Evolutionary conservation across 2,888 invertebrate genomes (phyloP).

Genomic region (Acanthococcus lagerstroemiae): DNA sequence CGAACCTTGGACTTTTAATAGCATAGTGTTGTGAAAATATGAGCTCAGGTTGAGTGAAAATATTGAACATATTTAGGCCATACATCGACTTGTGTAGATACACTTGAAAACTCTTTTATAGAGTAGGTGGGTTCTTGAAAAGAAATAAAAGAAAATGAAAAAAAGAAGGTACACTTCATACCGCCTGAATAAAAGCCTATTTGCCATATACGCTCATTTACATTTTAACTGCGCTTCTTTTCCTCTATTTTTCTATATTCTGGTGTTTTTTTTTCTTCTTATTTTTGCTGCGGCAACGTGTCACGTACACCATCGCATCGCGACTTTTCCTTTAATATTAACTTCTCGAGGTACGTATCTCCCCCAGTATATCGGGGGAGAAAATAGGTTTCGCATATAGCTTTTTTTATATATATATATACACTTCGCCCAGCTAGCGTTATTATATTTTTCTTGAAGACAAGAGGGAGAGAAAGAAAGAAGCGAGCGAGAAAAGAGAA

Average conservation of each 20-base stretch:
- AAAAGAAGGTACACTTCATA: constrained; percentile 16
- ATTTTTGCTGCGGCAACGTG: constrained; percentile 21
- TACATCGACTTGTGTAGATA: too few relatives aligned
- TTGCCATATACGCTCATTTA: constrained; percentile 22
- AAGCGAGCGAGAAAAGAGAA: not conserved
- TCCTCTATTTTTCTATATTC: constrained; percentile 16
- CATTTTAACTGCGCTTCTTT: constrained; percentile 25
- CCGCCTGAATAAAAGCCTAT: constrained; percentile 16
- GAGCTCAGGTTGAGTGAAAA: too few relatives aligned
- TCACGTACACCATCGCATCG: constrained; percentile 27
- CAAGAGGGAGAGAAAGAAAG: not conserved
- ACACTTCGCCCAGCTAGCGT: constrained; percentile 1
- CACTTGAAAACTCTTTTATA: too few relatives aligned
- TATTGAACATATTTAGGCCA: too few relatives aligned
- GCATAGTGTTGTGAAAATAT: too few relatives aligned
- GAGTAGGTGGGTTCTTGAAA: too few relatives aligned
- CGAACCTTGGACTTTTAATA: too few relatives aligned
- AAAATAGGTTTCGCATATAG: constrained; percentile 20
- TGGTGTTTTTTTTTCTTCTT: constrained; percentile 16
- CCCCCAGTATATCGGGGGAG: constrained; percentile 8
- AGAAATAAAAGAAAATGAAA: too few relatives aligned
- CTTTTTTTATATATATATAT: too few relatives aligned
- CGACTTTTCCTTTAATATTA: constrained; percentile 23
- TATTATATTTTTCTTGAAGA: constrained; percentile 12
- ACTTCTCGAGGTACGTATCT: not conserved